Base-by-base conservation (phyloP, 1,140 invertebrate genomes). In the Saxidomus purpurata region DNA sequence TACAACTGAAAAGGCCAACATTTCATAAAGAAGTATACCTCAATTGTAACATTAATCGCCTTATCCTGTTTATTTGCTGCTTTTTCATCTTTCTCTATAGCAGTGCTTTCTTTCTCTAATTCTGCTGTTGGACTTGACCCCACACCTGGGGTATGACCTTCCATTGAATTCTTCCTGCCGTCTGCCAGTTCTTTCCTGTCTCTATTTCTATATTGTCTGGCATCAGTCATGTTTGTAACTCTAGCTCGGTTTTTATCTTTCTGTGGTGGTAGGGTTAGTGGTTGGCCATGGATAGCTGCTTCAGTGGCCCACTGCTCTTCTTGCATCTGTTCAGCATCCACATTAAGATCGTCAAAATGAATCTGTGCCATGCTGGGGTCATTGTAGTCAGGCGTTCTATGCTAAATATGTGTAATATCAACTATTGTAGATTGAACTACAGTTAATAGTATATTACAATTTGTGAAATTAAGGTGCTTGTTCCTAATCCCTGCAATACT, bases 111-210 rank as follows among this genome's bases (percentile, higher is more conserved):
- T 49, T 89, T 47, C 55, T 89, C 87, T 19, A 89, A 40, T 36
- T 89, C 87, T 28, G 80, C 87, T 28, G 87, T 89, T 25, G 87
- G 87, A 2, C 80, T 83, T 22, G 80, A 84, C 13, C 87, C 87
- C 31, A 89, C 87, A 34, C 87, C 87, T 59, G 87, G 87, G 22
- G 69, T 84, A 9, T 89, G 79, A 59, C 79, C 69, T 59, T 89
- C 87, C 0, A 84, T 19, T 13, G 67, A 63, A 34, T 83, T 79
- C 47, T 77, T 49, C 8, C 31, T 25, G 34, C 38, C 87, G 47
- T 67, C 71, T 36, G 34, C 31, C 49, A 49, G 17, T 28, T 31
- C n/a, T 19, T 76, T 83, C 11, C 71, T 77, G 43, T 81, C 77
- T 34, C 67, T 40, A 63, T 61, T 59, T 52, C 36, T 83, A 13